Evolutionary conservation across 2,888 invertebrate species (phyloP).

Genomic region (Cabera pusaria): DNA sequence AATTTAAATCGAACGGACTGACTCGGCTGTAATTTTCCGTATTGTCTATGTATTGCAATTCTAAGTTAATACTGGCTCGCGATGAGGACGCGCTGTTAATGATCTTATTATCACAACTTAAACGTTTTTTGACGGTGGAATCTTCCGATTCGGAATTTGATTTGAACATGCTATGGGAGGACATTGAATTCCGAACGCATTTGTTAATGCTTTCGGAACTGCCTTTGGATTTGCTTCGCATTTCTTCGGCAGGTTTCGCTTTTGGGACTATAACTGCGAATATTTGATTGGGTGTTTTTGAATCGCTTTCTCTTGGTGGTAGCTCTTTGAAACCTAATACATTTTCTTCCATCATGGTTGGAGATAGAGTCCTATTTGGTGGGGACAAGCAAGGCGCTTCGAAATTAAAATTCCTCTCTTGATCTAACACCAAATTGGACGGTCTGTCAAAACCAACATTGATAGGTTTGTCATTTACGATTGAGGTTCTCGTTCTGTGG

Average conservation of each 20-base stretch:
- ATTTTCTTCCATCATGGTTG: conserved; percentile 74
- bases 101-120: conserved; percentile 75
- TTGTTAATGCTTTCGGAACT: conserved; percentile 68
- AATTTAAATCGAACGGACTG: conserved; percentile 59
- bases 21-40: conserved; percentile 57
- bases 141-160: conserved; percentile 73
- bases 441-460: conserved; percentile 52
- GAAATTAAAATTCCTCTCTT: conserved; percentile 57
- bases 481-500: conserved; percentile 51
- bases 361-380: conserved; percentile 72
- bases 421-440: conserved; percentile 55
- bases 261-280: conserved; percentile 79
- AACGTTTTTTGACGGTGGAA: conserved; percentile 68
- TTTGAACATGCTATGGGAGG: conserved; percentile 65
- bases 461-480: conserved; percentile 60
- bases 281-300: conserved; percentile 56
- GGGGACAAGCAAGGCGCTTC: conserved; percentile 74
- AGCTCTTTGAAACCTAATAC: conserved; percentile 62
- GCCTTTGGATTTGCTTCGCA: conserved; percentile 48
- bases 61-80: conserved; percentile 67
- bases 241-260: conserved; percentile 54
- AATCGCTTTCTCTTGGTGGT: conserved; percentile 52
- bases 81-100: conserved; percentile 64
- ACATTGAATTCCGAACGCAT: conserved; percentile 58
- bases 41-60: conserved; percentile 66